Base-by-base conservation (phyloP, 2,888 invertebrate species). In the Empis stercorea region DNA sequence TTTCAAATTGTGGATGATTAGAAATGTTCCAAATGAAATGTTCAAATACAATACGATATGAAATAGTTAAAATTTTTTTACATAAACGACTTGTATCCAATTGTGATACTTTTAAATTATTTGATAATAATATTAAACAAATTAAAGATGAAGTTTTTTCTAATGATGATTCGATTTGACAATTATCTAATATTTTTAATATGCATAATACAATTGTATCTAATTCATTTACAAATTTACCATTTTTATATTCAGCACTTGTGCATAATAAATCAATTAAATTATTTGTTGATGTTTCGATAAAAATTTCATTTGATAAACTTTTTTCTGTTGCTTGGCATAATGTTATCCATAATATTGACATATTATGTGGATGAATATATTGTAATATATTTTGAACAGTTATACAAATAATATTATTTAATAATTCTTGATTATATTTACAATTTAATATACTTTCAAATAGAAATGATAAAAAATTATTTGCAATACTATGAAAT, bases 401-500 rank as follows among this genome's bases (percentile, higher is more conserved):
- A 17, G 81, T 74, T 61, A 80, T 75, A 45, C 76, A 74, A 2
- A 88, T 64, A 32, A 89, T 76, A 59, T 79, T 73, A 54, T 78
- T 79, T 3, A 66, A 51, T 3, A 68, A 47, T 15, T 61, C 49
- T 49, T 57, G 46, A 54, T 54, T 30, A 3, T 55, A 62, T n/a
- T 70, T 61, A 7, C 66, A 57, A 23, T 77, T 74, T 52, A 71
- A 68, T 2, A 87, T 62, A 34, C 77, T 73, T 50, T 79, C 73
- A 4, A 92, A 71, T 13, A 86, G 71, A 41, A 85, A 64, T 32
- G 77, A 76, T 4, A 93, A 63, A 56, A 88, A 79, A 47, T 76
- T 73, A 45, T 81, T 81, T 1, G 86, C 79, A 57, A 84, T 83
- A 53, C 85, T 91, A 63, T 96, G 93, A 61, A 95, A 87, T 58